phyloP scores from a whole-genome alignment of 1,140 invertebrate genomes.

The Panonychus citri region DNA sequence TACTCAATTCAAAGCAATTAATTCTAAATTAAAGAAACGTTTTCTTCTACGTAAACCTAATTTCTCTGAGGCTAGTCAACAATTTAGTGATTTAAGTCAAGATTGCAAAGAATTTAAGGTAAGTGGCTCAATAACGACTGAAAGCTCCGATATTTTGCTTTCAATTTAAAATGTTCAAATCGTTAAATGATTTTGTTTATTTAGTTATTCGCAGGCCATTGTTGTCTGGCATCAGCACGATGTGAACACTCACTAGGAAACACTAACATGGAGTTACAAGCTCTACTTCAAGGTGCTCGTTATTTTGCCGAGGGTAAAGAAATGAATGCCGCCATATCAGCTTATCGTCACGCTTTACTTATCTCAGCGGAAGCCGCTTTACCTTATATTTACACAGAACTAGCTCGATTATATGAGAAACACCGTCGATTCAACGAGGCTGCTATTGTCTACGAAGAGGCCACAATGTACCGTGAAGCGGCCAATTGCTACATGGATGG shows the following conservation, averaged over 20 bases:
- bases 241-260: slow-evolving; percentile 7
- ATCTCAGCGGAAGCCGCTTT: not conserved
- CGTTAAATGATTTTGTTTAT: not conserved
- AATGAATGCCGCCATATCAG: slow-evolving; percentile 9
- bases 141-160: not conserved
- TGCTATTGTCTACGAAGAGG: slow-evolving; percentile 4
- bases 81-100: slow-evolving; percentile 1
- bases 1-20: slow-evolving; percentile 2
- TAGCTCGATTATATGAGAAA: slow-evolving; percentile 1
- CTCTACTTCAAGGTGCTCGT: slow-evolving; percentile 5
- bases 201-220: slow-evolving; percentile 7
- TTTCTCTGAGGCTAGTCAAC: slow-evolving; percentile 3
- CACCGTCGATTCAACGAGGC: slow-evolving; percentile 2
- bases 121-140: not conserved
- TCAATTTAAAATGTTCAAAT: not conserved
- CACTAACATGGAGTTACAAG: slow-evolving; percentile 1
- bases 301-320: slow-evolving; percentile 4
- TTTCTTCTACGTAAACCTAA: slow-evolving; percentile 9
- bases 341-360: slow-evolving; percentile 6
- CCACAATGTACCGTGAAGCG: slow-evolving; percentile 2
- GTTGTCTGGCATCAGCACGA: slow-evolving; percentile 6
- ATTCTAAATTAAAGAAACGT: slow-evolving; percentile 6
- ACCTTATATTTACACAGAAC: slow-evolving; percentile 1
- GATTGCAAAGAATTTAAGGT: slow-evolving; percentile 6
- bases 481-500: slow-evolving; percentile 1